Percentiles rank a stretch among this genome's conserved stretches.
Conservation (phyloP, 2,113 vertebrate species). For the Zapornia atra region DNA sequence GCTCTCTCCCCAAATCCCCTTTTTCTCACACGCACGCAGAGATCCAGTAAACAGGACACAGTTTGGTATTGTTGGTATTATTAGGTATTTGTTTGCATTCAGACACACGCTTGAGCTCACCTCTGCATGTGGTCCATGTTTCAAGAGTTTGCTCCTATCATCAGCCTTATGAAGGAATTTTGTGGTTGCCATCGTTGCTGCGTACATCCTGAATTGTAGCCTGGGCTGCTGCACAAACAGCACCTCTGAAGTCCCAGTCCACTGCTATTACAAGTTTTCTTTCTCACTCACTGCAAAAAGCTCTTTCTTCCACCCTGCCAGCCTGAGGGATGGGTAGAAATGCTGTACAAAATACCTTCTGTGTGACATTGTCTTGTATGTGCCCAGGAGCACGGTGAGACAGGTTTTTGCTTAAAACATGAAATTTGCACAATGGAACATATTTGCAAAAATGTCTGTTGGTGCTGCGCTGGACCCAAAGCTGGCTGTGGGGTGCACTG, state of each 20-base stretch:
- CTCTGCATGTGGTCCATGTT: not conserved
- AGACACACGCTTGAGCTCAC: not conserved
- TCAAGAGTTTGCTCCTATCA: not conserved
- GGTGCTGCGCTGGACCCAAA: not conserved
- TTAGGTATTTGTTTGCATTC: constrained; percentile 10
- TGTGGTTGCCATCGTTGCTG: not conserved
- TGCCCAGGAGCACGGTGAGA: not conserved
- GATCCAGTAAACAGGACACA: not conserved
- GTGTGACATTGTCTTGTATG: not conserved
- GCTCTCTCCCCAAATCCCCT: not conserved
- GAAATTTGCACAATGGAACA: not conserved
- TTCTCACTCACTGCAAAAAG: not conserved
- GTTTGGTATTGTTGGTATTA: not conserved
- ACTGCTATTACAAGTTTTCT: not conserved
- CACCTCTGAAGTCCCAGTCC: not conserved
- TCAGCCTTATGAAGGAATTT: not conserved
- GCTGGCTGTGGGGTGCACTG: not conserved
- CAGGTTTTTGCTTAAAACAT: not conserved
- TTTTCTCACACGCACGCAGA: constrained; percentile 36
- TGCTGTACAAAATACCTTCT: not conserved
- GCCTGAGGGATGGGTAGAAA: not conserved
- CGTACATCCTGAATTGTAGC: not conserved
- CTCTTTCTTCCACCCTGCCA: not conserved
- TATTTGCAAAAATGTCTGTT: not conserved
- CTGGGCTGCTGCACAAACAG: not conserved